phyloP scores from a whole-genome alignment of 2,113 vertebrate species.

The Cyprinodon tularosa region DNA sequence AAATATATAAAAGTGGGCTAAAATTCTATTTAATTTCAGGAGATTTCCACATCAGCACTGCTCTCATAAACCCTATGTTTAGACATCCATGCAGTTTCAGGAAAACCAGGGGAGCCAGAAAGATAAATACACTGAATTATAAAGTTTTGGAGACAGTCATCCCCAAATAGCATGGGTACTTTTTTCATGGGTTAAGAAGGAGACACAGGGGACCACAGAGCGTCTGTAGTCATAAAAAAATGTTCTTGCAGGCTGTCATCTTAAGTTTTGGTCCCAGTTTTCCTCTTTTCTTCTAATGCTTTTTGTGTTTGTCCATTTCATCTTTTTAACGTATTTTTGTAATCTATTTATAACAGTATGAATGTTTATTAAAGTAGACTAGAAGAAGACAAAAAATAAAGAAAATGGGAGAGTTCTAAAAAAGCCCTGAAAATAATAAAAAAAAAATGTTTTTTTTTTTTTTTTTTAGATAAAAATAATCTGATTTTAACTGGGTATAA shows the following conservation, averaged over 20 bases:
- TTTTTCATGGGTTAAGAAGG: conserved; percentile 65
- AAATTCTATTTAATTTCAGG: conserved; percentile 71
- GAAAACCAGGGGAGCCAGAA: conserved; percentile 65
- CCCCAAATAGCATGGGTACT: conserved; percentile 64
- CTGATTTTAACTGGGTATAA: too few relatives aligned
- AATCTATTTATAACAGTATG: background rate
- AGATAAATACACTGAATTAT: conserved; percentile 72
- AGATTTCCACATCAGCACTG: conserved; percentile 70
- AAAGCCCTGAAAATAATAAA: background rate
- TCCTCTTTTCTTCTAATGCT: conserved; percentile 14
- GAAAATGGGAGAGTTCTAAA: background rate
- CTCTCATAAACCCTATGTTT: conserved; percentile 61
- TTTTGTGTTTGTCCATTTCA: background rate
- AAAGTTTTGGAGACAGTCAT: conserved; percentile 54
- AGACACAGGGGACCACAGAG: conserved; percentile 42
- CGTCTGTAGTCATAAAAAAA: conserved; percentile 34
- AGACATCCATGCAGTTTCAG: conserved; percentile 60
- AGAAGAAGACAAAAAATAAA: background rate
- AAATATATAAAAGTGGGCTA: conserved; percentile 70
- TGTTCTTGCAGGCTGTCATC: conserved; percentile 27
- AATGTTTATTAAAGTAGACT: background rate
- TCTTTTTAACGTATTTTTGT: background rate
- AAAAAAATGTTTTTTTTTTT: too few relatives aligned
- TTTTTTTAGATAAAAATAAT: too few relatives aligned
- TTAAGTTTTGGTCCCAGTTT: conserved; percentile 15